Evolutionary conservation across 2,797 vertebrate species (phyloP), one percentile per base, ranked within the genome.

Genomic region (Ceryle rudis): DNA sequence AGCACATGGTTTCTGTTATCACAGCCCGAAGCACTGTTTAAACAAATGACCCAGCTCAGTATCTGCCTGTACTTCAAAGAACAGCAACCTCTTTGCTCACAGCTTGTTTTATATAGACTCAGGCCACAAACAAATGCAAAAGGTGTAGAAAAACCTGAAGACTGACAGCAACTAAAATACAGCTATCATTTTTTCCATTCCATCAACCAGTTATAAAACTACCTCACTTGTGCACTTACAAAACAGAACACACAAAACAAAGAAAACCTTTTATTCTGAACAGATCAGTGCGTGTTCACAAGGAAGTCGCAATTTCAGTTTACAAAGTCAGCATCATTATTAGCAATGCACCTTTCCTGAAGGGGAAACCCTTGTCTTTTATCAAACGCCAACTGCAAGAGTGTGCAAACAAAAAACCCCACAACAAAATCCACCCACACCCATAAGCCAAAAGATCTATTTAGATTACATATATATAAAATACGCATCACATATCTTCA

Each of bases 331-430:
- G 62, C 51, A 74, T 65, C 86, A 91, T 72, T 42, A 70, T 71
- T 69, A 96, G 70, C 52, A 73, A 86, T 20, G 64, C 72, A 89
- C 60, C 47, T 93, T 94, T 89, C 96, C 95, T 95, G 41, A 97
- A 97, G 73, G 95, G 93, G 97, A 96, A 98, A 96, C 90, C 21
- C 70, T 85, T 97, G 92, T 91, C 93, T 97, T 88, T 95, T 74
- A 89, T 79, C 88, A 90, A 95, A 91, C 85, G 61, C 77, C 86
- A 94, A 89, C 29, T 62, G 42, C 52, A 95, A 90, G 69, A 78
- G 11, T 21, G 57, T 81, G 20, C 44, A 86, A 95, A 89, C 29
- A 57, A 58, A 62, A 9, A 81, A 80, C 23, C 10, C 23, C 46
- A 73, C 35, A 79, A 9, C n/a, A 35, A 28, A 49, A 49, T 6